Conservation (phyloP, 2,113 vertebrate genomes). For the Rana temporaria region DNA sequence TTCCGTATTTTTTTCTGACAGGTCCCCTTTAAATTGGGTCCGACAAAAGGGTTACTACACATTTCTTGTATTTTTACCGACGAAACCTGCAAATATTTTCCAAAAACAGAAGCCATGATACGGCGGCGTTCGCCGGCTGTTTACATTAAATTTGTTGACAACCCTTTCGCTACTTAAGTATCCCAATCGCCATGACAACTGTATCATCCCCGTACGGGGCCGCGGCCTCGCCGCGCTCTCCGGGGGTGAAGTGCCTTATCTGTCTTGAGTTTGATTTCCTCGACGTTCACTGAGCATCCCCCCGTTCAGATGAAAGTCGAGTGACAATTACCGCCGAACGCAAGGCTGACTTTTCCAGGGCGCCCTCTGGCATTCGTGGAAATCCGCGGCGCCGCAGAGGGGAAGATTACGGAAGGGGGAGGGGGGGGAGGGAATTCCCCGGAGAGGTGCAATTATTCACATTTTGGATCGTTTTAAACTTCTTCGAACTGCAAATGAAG, state of each 20-base stretch:
- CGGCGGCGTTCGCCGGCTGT: neutral
- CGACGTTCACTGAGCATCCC: constrained; percentile 27
- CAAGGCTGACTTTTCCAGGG: neutral
- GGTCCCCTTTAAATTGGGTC: no score
- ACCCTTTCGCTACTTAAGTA: constrained; percentile 1
- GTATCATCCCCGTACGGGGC: neutral
- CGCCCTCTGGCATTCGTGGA: neutral
- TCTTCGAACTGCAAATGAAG: constrained; percentile 52
- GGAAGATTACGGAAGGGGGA: constrained; percentile 50
- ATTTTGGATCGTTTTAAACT: constrained; percentile 26
- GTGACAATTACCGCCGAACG: constrained; percentile 29
- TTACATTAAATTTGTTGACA: constrained; percentile 19
- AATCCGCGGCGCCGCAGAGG: constrained; percentile 50
- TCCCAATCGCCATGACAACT: constrained; percentile 22
- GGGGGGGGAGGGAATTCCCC: constrained; percentile 61
- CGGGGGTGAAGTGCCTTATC: neutral
- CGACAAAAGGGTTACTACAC: no score
- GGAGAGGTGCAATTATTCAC: constrained; percentile 61
- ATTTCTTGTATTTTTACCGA: no score
- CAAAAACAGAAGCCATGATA: neutral
- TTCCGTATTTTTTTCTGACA: no score
- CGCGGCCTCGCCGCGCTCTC: neutral
- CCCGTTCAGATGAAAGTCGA: constrained; percentile 32
- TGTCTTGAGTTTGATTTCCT: constrained; percentile 29
- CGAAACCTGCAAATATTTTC: no score